Evolutionary conservation across 2,888 invertebrate genomes (phyloP), one percentile per base, ranked within the genome.

Genomic region (Bibio marci): DNA sequence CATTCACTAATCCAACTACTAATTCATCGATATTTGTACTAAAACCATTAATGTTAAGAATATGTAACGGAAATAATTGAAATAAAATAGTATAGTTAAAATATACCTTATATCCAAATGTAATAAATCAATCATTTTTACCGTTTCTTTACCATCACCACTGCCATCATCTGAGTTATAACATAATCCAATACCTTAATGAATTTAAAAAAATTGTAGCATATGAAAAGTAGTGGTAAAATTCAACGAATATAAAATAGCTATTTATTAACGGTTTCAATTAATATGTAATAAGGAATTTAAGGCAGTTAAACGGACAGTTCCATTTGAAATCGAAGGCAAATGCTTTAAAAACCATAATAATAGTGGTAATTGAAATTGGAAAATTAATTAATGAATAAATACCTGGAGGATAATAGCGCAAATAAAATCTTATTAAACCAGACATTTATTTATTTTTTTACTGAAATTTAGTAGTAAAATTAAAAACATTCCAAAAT

Each of bases 351-450:
- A 8, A 4, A 22, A 22, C n/a, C n/a, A 35, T 26, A 17, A 38
- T 15, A 32, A 12, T 35, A 19, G 17, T 33, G 27, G 34, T 34
- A 42, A 42, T 13, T 27, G 27, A 32, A 34, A 18, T 19, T 4
- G 37, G 38, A 26, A 30, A 26, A 37, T 35, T 22, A 22, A 22
- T 22, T 22, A 22, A 22, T 6, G 15, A 37, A 33, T 31, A 40
- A 44, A 49, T 54, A 69, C 78, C 79, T 44, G 80, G 80, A 1
- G 80, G 80, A 49, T 76, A 74, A 53, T 79, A 80, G 42, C 80
- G 67, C 25, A 80, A 59, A 55, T 76, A 73, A 50, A 80, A 72
- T 59, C 74, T 77, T 41, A 70, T 61, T 43, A 79, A 59, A 57
- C 26, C n/a, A 33, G 4, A 7, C 13, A n/a, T n/a, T 28, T 28